These are phyloP conservation scores for Syngnathus typhle DNA, from an alignment of 2,113 vertebrate species.

Conservation along the genomic window DNA sequence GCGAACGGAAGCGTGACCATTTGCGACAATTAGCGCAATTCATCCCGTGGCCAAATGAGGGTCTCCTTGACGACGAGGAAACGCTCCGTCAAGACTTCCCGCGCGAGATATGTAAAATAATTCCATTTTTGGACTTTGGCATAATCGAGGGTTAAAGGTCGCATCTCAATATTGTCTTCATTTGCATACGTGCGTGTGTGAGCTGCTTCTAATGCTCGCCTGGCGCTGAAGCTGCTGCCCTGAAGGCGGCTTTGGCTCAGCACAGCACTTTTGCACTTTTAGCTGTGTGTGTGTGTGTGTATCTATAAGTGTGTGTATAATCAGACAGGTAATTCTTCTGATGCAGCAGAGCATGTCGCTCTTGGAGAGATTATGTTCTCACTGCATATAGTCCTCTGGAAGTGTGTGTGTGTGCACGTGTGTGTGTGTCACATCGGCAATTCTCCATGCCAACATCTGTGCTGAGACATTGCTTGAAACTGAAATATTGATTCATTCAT, in stretches of 20 bases:
- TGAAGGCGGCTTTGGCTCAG: slow-evolving; percentile 26
- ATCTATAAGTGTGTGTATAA: slow-evolving; percentile 26
- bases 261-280: slow-evolving; percentile 31
- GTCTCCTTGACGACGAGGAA: too few relatives aligned
- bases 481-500: slow-evolving; percentile 67
- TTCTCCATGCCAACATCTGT: slow-evolving; percentile 50
- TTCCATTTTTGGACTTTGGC: too few relatives aligned
- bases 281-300: slow-evolving; percentile 12
- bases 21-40: too few relatives aligned
- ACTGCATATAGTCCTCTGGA: slow-evolving; percentile 8
- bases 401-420: slow-evolving; percentile 18
- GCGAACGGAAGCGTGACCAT: too few relatives aligned
- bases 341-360: slow-evolving; percentile 38
- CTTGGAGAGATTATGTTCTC: slow-evolving; percentile 50
- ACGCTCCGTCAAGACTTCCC: too few relatives aligned
- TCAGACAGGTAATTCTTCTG: slow-evolving; percentile 51
- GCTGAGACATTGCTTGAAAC: slow-evolving; percentile 50
- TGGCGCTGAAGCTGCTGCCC: slow-evolving; percentile 28
- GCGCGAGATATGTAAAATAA: too few relatives aligned
- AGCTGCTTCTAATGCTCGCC: slow-evolving; percentile 25
- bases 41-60: too few relatives aligned
- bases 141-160: too few relatives aligned
- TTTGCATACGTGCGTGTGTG: background rate
- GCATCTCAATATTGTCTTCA: too few relatives aligned
- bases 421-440: slow-evolving; percentile 25